A percentile compares a stretch with the other conserved stretches of the same genome.
These are phyloP conservation scores for Drosophila virilis DNA, from an alignment of 1,140 invertebrate genomes.

Conservation along the genomic window DNA sequence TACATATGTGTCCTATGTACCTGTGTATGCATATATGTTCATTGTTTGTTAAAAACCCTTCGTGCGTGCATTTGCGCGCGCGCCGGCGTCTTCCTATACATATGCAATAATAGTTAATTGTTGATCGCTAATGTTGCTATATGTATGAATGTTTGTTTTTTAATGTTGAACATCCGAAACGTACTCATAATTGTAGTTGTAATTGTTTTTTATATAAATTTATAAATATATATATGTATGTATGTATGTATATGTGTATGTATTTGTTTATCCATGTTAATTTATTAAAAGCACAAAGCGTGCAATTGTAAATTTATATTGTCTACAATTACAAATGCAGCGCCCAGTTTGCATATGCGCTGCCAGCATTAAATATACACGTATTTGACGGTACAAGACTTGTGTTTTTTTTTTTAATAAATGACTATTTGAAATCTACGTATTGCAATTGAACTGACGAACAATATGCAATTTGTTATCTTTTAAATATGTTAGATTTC, in stretches of 20 bases:
- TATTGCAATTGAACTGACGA: too few relatives aligned
- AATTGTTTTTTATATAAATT: slow-evolving; percentile 48
- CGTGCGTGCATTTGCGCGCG: slow-evolving; percentile 41
- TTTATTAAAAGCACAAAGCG: slow-evolving; percentile 68
- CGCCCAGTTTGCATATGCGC: not conserved
- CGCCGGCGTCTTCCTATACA: slow-evolving; percentile 77
- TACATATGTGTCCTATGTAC: slow-evolving; percentile 7
- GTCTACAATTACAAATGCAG: slow-evolving; percentile 34
- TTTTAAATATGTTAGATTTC: not conserved
- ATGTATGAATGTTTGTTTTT: slow-evolving; percentile 58
- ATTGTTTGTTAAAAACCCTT: slow-evolving; percentile 62
- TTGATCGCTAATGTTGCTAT: slow-evolving; percentile 66
- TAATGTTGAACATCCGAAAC: slow-evolving; percentile 70
- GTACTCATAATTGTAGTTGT: slow-evolving; percentile 67
- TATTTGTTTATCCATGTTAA: slow-evolving; percentile 71
- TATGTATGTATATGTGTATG: slow-evolving; percentile 59
- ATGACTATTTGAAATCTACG: not conserved
- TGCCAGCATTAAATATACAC: slow-evolving; percentile 21
- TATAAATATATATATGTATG: slow-evolving; percentile 32
- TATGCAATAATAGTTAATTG: slow-evolving; percentile 67
- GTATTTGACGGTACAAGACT: slow-evolving; percentile 28
- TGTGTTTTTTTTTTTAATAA: not conserved
- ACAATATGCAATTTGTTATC: too few relatives aligned
- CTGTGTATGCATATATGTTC: slow-evolving; percentile 30
- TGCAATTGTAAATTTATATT: slow-evolving; percentile 69